Conservation (phyloP, 2,797 vertebrate species). For the Threskiornis aethiopicus region DNA sequence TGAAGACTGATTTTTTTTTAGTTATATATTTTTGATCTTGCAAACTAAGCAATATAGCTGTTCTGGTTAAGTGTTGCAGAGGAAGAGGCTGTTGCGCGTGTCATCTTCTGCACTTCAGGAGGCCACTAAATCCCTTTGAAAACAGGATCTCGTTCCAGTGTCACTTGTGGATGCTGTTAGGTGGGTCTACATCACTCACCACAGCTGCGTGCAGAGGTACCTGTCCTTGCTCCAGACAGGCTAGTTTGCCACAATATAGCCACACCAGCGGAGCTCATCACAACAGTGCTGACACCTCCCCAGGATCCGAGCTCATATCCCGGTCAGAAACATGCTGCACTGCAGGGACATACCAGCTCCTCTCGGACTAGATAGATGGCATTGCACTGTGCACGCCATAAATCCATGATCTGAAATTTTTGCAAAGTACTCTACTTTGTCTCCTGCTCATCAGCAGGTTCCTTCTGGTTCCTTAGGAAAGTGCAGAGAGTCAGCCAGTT, state of each 20-base stretch:
- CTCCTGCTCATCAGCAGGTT: neutral
- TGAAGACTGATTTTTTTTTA: neutral
- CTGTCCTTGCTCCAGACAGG: neutral
- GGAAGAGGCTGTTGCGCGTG: neutral
- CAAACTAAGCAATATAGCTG: neutral
- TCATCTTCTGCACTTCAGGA: neutral
- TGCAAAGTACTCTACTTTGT: neutral
- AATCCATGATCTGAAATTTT: neutral
- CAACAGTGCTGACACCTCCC: neutral
- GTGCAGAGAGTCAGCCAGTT: constrained; percentile 44
- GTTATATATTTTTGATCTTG: neutral
- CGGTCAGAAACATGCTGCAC: neutral
- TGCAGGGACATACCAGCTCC: neutral
- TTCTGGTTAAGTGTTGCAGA: neutral
- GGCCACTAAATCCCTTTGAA: neutral
- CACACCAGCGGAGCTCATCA: fast-evolving
- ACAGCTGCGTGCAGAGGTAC: neutral
- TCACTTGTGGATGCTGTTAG: neutral
- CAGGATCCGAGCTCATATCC: fast-evolving
- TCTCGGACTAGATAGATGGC: neutral
- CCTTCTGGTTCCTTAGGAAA: constrained; percentile 37
- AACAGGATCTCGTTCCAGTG: neutral
- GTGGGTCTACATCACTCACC: neutral
- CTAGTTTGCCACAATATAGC: fast-evolving
- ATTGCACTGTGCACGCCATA: neutral